phyloP scores from a whole-genome alignment of 1,140 invertebrate species.

The Papilio machaon region DNA sequence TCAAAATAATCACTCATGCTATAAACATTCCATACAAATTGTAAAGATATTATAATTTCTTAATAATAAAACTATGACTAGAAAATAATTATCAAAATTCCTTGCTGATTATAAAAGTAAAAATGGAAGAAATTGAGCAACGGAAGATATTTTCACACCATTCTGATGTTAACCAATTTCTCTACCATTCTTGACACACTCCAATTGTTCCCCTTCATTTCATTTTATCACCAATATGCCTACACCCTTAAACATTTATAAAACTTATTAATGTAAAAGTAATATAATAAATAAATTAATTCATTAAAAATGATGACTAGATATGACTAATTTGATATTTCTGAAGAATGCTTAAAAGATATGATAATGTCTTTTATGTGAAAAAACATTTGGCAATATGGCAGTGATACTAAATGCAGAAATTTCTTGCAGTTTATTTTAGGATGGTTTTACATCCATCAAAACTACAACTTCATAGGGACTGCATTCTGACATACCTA shows the following conservation, averaged over 20 bases:
- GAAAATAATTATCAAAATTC: slow-evolving; percentile 35
- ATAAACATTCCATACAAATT: slow-evolving; percentile 20
- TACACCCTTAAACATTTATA: slow-evolving; percentile 15
- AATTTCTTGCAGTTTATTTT: slow-evolving; percentile 43
- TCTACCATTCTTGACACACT: slow-evolving; percentile 28
- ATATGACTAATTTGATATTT: slow-evolving; percentile 36
- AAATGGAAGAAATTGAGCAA: slow-evolving; percentile 38
- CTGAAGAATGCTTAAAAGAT: slow-evolving; percentile 25
- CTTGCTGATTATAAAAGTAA: slow-evolving; percentile 16
- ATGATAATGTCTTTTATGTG: slow-evolving; percentile 1
- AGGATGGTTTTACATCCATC: slow-evolving; percentile 74
- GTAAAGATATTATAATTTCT: slow-evolving; percentile 14
- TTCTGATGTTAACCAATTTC: slow-evolving; percentile 12
- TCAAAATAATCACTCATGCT: neutral
- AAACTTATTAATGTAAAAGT: slow-evolving; percentile 6
- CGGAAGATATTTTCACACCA: slow-evolving; percentile 21
- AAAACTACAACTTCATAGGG: slow-evolving; percentile 85
- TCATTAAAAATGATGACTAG: slow-evolving; percentile 28
- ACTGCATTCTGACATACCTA: slow-evolving; percentile 87
- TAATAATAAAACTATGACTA: slow-evolving; percentile 32
- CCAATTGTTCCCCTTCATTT: slow-evolving; percentile 38
- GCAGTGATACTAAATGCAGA: slow-evolving; percentile 43
- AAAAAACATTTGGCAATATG: slow-evolving; percentile 40
- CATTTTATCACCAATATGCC: slow-evolving; percentile 35
- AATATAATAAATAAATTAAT: slow-evolving; percentile 5